Percentiles rank a stretch among this genome's conserved stretches.
Conservation (phyloP, 2,113 vertebrate genomes). For the Agapornis roseicollis region DNA sequence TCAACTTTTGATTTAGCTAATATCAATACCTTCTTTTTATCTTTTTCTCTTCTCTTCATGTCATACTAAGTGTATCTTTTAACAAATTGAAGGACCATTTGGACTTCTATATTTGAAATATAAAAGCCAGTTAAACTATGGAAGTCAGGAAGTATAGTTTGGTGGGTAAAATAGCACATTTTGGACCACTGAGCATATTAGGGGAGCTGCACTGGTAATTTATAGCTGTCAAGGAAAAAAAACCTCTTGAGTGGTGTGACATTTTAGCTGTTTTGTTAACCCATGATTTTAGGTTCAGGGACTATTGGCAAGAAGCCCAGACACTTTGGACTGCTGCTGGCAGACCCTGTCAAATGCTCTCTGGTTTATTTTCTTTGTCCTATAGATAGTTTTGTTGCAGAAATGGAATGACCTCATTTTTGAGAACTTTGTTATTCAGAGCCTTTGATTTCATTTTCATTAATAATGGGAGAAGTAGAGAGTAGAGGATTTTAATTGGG, state of each 20-base stretch:
- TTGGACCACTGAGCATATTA: neutral
- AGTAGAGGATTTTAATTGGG: neutral
- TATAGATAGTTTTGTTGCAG: neutral
- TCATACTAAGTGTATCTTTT: neutral
- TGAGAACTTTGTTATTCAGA: neutral
- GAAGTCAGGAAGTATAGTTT: neutral
- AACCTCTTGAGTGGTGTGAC: neutral
- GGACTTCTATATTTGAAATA: neutral
- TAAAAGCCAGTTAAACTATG: neutral
- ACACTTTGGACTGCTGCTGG: neutral
- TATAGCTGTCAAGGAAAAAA: neutral
- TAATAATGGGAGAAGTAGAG: neutral
- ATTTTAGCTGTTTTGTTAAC: conserved; percentile 38
- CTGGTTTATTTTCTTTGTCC: neutral
- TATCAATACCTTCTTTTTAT: neutral
- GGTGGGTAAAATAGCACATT: neutral
- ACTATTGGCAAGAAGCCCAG: conserved; percentile 11
- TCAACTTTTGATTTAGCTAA: neutral
- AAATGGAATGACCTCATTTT: neutral
- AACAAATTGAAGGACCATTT: neutral
- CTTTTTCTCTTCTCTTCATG: neutral
- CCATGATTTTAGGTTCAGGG: conserved; percentile 8
- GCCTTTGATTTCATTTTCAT: neutral
- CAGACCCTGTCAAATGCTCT: neutral
- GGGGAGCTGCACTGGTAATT: neutral